Percentiles rank a stretch among this genome's conserved stretches.
Conservation (phyloP, 2,797 vertebrate genomes). For the Ptychadena robeensis region DNA sequence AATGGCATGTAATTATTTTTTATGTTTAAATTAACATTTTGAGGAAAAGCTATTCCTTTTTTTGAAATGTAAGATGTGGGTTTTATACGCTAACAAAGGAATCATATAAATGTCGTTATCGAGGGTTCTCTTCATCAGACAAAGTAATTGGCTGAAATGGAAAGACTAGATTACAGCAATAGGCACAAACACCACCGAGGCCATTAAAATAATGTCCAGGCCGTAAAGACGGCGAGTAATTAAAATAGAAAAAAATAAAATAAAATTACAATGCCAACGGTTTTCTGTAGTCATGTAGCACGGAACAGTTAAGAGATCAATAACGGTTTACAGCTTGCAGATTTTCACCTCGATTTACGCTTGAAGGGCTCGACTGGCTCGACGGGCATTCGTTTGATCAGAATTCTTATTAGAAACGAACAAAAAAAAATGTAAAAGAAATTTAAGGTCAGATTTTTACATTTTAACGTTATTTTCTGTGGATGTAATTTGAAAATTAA, state of each 20-base stretch:
- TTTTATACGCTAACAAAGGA: constrained; percentile 63
- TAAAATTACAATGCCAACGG: constrained; percentile 49
- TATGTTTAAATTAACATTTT: constrained; percentile 59
- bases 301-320: constrained; percentile 59
- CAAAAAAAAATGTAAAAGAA: neutral
- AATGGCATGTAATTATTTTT: constrained; percentile 54
- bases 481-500: neutral
- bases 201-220: constrained; percentile 61
- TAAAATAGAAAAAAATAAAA: constrained; percentile 57
- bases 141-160: constrained; percentile 63
- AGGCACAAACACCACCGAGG: constrained; percentile 59
- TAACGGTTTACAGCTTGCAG: constrained; percentile 50
- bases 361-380: neutral
- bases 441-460: neutral
- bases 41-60: constrained; percentile 52
- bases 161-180: constrained; percentile 59
- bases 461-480: neutral
- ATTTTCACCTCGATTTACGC: constrained; percentile 26
- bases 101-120: constrained; percentile 62
- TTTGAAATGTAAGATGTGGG: constrained; percentile 58
- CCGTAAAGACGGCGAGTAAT: constrained; percentile 61
- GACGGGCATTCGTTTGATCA: neutral
- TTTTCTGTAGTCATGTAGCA: constrained; percentile 54
- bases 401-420: neutral
- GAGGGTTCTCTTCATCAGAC: constrained; percentile 61